Base-by-base conservation (phyloP, 1,140 invertebrate species). In the Lasioglossum albipes region DNA sequence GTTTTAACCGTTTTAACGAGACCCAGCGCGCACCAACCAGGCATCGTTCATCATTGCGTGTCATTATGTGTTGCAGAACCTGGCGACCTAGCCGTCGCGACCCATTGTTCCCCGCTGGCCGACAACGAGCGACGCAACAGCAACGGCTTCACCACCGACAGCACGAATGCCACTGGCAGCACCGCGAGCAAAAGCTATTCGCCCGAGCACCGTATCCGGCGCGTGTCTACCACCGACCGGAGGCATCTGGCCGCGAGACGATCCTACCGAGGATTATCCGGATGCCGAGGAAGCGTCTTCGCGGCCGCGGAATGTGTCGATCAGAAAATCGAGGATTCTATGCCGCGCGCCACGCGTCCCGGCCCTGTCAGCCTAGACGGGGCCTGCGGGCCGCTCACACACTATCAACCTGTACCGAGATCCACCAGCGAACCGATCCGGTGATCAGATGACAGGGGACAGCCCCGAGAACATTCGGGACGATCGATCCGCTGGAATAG, bases 41-140 rank as follows among this genome's bases (percentile, higher is more conserved):
- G 71, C 79, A 80, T 80, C 79, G 79, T 52, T 83, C 76, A 87
- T 79, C 54, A 75, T 84, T 75, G 77, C 49, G 66, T 80, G 70
- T 88, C 86, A 83, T 89, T 89, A 66, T 81, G 27, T 92, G 91
- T 93, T 92, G 73, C 91, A 93, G 92, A 93, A 91, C 82, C 89
- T 93, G 89, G 91, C 92, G 89, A 93, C 92, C 89, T 92, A 92
- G 91, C 92, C 88, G 81, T 77, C 72, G 81, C 82, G 82, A 68
- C 84, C 75, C 77, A 85, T 87, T 88, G 79, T 87, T 87, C 83
- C 81, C 49, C 65, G 72, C 82, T 80, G 84, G 83, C 81, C 84
- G 66, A 76, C 74, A 82, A 75, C 74, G 75, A 81, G 68, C 61
- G 75, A 77, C 36, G 74, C 82, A 79, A 71, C 78, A 70, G 71